Base-by-base conservation (phyloP, 64 coral and sea anemone genomes). In the Porites lutea region DNA sequence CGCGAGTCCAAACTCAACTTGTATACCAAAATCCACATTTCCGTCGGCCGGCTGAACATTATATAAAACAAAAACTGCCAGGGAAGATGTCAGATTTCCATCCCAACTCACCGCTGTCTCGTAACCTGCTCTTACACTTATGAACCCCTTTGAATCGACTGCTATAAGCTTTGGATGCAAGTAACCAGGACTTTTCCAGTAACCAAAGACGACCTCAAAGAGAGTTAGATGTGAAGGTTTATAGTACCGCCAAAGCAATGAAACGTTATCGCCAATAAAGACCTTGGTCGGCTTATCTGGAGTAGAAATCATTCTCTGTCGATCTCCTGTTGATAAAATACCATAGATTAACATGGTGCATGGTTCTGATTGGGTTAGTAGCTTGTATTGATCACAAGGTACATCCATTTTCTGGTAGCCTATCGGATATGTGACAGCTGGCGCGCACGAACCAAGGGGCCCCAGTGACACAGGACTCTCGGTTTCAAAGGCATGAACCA, bases 1-100 rank as follows among this genome's bases (percentile, higher is more conserved):
- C 5, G 15, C 27, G 59, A 62, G 44, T 7, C 60, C 79, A 82
- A 61, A 82, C n/a, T 82, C 79, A 3, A 82, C 59, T 19, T 82
- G 13, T 82, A 82, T 65, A 13, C 79, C 79, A 20, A 65, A 82
- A 18, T 49, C 13, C 59, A 4, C 45, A 9, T 65, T 82, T 8
- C 43, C 44, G 44, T 49, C 43, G 4, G 37, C 37, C 10, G 57
- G 79, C 6, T 19, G 13, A 13, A 82, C 79, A 18, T 82, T 65
- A 16, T 82, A 19, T 8, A 82, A 61, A 48, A 82, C 44, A 49
- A 82, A 82, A 6, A 65, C 59, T n/a, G 79, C 79, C 13, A 65
- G 16, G 6, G 60, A 82, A 65, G 79, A n/a, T 7, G 79, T 63
- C 5, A 82, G 15, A 13, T 82, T 82, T 47, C 79, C 79, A 48